Percentiles rank a stretch among this genome's conserved stretches.
phyloP scores from a whole-genome alignment of 2,113 vertebrate species.

The Maylandia zebra region DNA sequence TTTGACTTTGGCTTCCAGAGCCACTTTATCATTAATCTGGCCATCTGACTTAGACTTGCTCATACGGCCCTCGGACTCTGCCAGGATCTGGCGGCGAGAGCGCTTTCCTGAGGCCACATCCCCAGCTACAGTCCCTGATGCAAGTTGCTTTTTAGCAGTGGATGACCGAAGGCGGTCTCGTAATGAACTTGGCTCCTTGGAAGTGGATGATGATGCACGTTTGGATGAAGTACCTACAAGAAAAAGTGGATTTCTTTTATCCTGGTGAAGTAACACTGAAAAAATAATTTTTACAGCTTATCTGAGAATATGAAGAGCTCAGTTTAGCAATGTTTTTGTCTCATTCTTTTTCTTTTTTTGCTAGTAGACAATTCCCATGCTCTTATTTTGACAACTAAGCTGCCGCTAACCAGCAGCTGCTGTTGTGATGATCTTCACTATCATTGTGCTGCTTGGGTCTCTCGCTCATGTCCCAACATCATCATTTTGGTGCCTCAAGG shows the following conservation, averaged over 20 bases:
- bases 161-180: conserved; percentile 81
- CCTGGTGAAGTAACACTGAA: not conserved
- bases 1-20: conserved; percentile 85
- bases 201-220: conserved; percentile 73
- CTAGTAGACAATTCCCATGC: not conserved
- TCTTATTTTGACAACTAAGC: not conserved
- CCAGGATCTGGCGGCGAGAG: conserved; percentile 72
- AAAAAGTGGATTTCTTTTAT: not conserved
- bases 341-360: not conserved
- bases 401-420: not conserved
- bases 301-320: not conserved
- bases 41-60: conserved; percentile 93
- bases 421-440: not conserved
- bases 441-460: not conserved
- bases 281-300: accelerated
- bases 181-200: conserved; percentile 81
- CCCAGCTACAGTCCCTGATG: conserved; percentile 49
- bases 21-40: conserved; percentile 88
- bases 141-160: conserved; percentile 78
- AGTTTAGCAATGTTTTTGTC: not conserved
- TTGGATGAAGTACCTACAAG: conserved; percentile 70
- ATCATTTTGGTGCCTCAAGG: not conserved
- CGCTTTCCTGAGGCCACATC: conserved; percentile 75
- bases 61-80: conserved; percentile 81
- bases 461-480: not conserved